These are phyloP conservation scores for Cyprinodon diabolis DNA, from an alignment of 2,797 vertebrate species.

Conservation along the genomic window DNA sequence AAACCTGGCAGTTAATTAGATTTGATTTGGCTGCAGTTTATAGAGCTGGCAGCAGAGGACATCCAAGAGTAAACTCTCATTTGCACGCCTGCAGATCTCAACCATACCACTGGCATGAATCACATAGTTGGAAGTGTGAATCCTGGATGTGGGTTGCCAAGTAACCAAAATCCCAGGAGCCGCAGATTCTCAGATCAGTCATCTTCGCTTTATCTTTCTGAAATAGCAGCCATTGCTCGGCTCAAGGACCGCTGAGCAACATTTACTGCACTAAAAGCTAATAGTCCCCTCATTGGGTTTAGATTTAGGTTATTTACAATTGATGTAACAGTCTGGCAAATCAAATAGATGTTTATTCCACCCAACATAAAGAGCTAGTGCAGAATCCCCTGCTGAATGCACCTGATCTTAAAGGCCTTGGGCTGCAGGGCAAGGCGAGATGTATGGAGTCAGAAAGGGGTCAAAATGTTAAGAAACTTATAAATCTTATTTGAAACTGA, in stretches of 20 bases:
- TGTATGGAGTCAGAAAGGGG: too few species aligned
- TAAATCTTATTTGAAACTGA: too few species aligned
- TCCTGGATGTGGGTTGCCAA: slow-evolving; percentile 77
- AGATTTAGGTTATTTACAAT: neutral
- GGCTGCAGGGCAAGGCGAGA: neutral
- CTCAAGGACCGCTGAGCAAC: slow-evolving; percentile 31
- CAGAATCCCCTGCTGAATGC: neutral
- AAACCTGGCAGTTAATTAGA: slow-evolving; percentile 6
- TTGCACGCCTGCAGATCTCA: slow-evolving; percentile 33
- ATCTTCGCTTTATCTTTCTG: slow-evolving; percentile 55
- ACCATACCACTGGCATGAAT: slow-evolving; percentile 59
- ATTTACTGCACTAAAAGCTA: slow-evolving; percentile 31
- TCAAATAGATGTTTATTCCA: slow-evolving; percentile 32
- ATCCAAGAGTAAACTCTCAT: slow-evolving; percentile 45
- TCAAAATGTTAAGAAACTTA: too few species aligned
- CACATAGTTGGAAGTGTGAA: slow-evolving; percentile 73
- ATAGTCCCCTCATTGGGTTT: slow-evolving; percentile 17
- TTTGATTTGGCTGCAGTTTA: slow-evolving; percentile 42
- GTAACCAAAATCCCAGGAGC: slow-evolving; percentile 78
- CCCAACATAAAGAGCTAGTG: neutral
- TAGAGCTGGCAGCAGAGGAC: slow-evolving; percentile 60
- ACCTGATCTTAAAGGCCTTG: neutral
- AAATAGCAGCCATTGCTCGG: slow-evolving; percentile 24
- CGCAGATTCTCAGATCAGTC: slow-evolving; percentile 62
- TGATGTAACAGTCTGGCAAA: slow-evolving; percentile 31